These are phyloP conservation scores for Mactra quadrangularis DNA, from an alignment of 1,140 invertebrate genomes.

Conservation along the genomic window DNA sequence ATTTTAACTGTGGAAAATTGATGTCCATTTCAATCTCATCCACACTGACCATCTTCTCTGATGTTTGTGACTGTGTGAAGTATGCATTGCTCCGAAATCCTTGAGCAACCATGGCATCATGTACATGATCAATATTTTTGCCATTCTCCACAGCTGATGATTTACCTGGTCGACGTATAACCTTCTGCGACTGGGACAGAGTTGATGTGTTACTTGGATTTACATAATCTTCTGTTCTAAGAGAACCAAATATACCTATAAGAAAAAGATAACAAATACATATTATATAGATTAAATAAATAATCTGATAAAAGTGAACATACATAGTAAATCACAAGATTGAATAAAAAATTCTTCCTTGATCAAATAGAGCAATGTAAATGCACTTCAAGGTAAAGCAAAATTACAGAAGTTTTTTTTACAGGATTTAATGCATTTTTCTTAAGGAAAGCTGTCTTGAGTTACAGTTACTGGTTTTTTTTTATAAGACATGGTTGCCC, in stretches of 20 bases:
- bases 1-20: conserved; percentile 37
- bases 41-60: not conserved
- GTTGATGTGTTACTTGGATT: not conserved
- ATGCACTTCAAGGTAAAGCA: too few relatives aligned
- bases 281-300: too few relatives aligned
- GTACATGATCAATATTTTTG: not conserved
- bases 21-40: conserved; percentile 41
- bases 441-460: too few relatives aligned
- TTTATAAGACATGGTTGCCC: too few relatives aligned
- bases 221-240: conserved; percentile 15
- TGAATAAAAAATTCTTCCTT: too few relatives aligned
- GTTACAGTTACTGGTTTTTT: too few relatives aligned
- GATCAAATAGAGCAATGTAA: too few relatives aligned
- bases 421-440: too few relatives aligned
- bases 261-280: not conserved
- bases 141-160: not conserved
- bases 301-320: too few relatives aligned
- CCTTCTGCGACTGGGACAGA: conserved; percentile 37
- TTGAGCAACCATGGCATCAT: not conserved
- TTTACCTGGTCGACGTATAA: conserved; percentile 32
- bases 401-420: too few relatives aligned
- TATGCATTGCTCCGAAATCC: not conserved
- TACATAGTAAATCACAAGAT: too few relatives aligned
- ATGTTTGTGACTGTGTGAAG: not conserved
- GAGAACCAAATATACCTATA: conserved; percentile 24